Evolutionary conservation across 2,888 invertebrate species (phyloP), one percentile per base, ranked within the genome.

Genomic region (Dynastes grantii): DNA sequence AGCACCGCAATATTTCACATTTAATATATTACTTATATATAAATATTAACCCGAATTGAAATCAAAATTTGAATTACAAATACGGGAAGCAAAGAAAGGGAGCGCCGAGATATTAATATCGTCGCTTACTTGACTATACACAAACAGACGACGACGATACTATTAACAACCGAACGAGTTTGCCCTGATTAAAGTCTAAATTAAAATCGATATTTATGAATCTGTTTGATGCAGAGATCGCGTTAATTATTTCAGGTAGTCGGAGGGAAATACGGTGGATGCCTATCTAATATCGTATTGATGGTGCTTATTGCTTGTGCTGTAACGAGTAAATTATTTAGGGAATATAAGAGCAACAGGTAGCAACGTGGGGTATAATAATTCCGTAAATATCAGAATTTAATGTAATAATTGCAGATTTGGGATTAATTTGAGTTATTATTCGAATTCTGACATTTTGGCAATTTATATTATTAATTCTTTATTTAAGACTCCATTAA

Each of bases 131-230:
- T 58, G 55, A 22, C 22, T 45, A 45, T 8, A 45, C 11, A 6
- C 6, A 37, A 5, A 37, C 22, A 22, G 22, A 22, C 22, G 37
- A 53, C 55, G 55, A 22, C 5, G 16, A 2, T 22, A 5, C 5
- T 58, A 58, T 58, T 58, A 58, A 8, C 0, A 45, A 8, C 6
- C 8, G 22, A 22, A 58, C 13, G 55, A 22, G 22, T 6, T n/a
- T 9, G 16, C 22, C 55, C 16, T 22, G 55, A 58, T 58, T 58
- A 58, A 58, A 58, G n/a, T 58, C 27, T 58, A 58, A 58, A 58
- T 58, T 58, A 58, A 58, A 58, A 58, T 58, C 55, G 55, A 58
- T 58, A 58, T 9, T 58, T 58, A 58, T 58, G 22, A 58, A 58
- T 58, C 22, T 58, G 55, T 58, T 58, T 58, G 27, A 58, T 58